A percentile compares a stretch with the other conserved stretches of the same genome.
phyloP scores from a whole-genome alignment of 2,113 vertebrate genomes.

The Microcebus murinus region DNA sequence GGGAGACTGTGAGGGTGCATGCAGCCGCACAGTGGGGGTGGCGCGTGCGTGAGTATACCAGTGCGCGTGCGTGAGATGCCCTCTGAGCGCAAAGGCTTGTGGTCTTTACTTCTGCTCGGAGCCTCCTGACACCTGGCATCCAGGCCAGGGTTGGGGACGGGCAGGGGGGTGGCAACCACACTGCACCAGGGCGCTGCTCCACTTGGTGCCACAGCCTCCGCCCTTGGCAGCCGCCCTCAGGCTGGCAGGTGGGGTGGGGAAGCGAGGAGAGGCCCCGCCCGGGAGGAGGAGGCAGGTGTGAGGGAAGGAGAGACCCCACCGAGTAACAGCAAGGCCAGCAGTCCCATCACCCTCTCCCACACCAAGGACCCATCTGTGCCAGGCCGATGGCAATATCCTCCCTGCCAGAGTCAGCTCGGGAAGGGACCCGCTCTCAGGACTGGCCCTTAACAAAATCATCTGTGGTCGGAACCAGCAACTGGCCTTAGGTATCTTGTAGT shows the following conservation, averaged over 20 bases:
- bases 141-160: neutral
- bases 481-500: neutral
- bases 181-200: neutral
- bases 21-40: neutral
- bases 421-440: neutral
- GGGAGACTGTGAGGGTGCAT: neutral
- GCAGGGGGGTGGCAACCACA: neutral
- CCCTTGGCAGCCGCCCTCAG: neutral
- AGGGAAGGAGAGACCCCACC: neutral
- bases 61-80: rapidly evolving
- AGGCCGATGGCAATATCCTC: neutral
- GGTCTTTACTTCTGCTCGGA: neutral
- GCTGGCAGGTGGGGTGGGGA: neutral
- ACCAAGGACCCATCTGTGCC: neutral
- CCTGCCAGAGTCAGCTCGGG: neutral
- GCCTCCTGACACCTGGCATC: neutral
- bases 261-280: neutral
- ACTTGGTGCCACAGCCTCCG: neutral
- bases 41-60: neutral
- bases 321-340: neutral
- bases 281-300: neutral
- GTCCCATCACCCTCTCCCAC: neutral
- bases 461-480: neutral
- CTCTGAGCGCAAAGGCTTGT: neutral
- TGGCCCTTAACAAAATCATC: neutral